These are phyloP conservation scores for Geotrypetes seraphini DNA, from an alignment of 2,797 vertebrate genomes.

Conservation along the genomic window DNA sequence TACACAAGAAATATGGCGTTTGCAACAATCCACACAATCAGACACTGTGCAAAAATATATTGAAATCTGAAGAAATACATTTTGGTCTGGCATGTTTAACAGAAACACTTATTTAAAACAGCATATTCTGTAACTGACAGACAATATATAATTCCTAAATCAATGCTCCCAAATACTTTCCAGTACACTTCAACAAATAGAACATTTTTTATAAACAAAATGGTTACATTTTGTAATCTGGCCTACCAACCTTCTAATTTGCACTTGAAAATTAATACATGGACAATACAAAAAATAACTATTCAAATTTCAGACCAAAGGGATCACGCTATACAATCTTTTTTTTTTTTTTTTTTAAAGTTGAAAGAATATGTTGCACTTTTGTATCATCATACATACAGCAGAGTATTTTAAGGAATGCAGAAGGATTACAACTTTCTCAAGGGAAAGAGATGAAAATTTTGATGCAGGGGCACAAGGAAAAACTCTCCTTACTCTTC, in stretches of 20 bases:
- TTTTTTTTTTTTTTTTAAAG: conserved; percentile 1
- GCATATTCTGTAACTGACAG: no score
- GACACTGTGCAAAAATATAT: no score
- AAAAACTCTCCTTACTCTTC: not conserved
- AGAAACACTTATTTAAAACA: not conserved
- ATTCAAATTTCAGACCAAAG: not conserved
- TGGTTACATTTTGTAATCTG: no score
- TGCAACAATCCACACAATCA: no score
- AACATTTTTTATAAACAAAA: no score
- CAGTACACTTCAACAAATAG: no score
- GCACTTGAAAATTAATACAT: conserved; percentile 3
- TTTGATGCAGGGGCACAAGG: not conserved
- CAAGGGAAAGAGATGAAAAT: not conserved
- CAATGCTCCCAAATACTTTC: no score
- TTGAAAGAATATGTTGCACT: not conserved
- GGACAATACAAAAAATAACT: conserved; percentile 8
- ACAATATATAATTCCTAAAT: no score
- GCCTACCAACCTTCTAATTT: conserved; percentile 11
- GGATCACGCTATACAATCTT: conserved; percentile 1
- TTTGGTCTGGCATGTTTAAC: not conserved
- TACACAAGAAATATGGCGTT: no score
- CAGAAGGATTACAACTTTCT: not conserved
- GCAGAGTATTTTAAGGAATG: not conserved
- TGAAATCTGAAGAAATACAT: not conserved
- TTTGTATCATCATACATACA: not conserved